Evolutionary conservation across 2,113 vertebrate species (phyloP).

Genomic region (Ellobius talpinus): DNA sequence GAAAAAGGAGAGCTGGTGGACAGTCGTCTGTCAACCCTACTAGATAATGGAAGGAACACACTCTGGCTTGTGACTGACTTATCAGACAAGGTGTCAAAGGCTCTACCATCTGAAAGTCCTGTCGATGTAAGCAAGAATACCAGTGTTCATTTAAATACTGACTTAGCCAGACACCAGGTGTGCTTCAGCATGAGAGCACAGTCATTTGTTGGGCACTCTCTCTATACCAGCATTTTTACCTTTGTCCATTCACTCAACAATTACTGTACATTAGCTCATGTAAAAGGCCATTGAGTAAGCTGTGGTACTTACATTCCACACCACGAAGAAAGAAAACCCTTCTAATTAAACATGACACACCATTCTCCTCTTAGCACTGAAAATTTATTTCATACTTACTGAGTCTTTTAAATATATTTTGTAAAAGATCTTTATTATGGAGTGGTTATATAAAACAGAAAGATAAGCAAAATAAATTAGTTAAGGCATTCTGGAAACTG

Average conservation of each 20-base stretch:
- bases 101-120: neutral
- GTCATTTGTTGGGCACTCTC: neutral
- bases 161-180: neutral
- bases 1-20: neutral
- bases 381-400: conserved; percentile 59
- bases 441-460: conserved; percentile 53
- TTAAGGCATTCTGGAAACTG: neutral
- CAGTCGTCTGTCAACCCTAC: fast-evolving
- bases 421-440: conserved; percentile 32
- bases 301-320: neutral
- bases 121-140: neutral
- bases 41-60: neutral
- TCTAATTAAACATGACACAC: conserved; percentile 59
- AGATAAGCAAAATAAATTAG: conserved; percentile 62
- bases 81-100: fast-evolving
- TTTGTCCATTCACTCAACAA: neutral
- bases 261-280: neutral
- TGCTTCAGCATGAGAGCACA: neutral
- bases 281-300: neutral
- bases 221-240: neutral
- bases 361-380: neutral
- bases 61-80: fast-evolving
- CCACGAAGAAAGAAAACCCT: conserved; percentile 19
- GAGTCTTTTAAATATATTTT: conserved; percentile 42
- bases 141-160: neutral